Percentiles rank a stretch among this genome's conserved stretches.
Conservation (phyloP, 2,113 vertebrate genomes). For the Neogobius melanostomus region DNA sequence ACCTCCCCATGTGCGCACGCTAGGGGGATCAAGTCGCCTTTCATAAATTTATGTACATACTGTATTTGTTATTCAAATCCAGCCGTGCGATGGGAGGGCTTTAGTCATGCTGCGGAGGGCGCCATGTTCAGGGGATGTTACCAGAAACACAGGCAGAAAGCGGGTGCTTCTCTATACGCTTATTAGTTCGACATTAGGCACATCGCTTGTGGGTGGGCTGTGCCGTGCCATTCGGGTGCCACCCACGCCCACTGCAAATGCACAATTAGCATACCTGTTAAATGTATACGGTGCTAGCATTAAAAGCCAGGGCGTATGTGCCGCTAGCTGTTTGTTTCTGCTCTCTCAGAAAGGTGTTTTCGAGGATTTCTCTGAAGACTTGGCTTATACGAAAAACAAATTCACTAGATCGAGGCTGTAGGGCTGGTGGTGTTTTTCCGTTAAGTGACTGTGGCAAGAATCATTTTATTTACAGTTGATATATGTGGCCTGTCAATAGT, state of each 20-base stretch:
- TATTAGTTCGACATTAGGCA: constrained; percentile 64
- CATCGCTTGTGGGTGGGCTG: constrained; percentile 52
- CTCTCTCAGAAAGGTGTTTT: constrained; percentile 20
- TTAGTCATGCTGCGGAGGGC: constrained; percentile 66
- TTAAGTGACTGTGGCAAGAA: too few species aligned
- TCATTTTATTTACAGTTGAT: too few species aligned
- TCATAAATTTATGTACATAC: constrained; percentile 67
- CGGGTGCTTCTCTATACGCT: constrained; percentile 50
- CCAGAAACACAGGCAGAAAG: constrained; percentile 35
- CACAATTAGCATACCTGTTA: constrained; percentile 68
- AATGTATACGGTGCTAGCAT: constrained; percentile 53
- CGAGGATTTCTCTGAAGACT: constrained; percentile 34
- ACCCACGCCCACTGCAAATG: constrained; percentile 66
- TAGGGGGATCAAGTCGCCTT: constrained; percentile 60
- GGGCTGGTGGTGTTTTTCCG: too few species aligned
- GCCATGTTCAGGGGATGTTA: constrained; percentile 38
- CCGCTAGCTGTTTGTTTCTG: constrained; percentile 37
- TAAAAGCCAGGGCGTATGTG: constrained; percentile 47
- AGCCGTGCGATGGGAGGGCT: constrained; percentile 55
- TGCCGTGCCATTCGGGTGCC: constrained; percentile 50
- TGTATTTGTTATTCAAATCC: constrained; percentile 67
- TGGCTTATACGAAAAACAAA: constrained; percentile 39
- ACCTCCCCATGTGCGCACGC: constrained; percentile 42
- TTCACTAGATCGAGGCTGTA: not conserved
- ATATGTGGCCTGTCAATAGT: too few species aligned